Evolutionary conservation across 64 coral and sea anemone genomes (phyloP).

Genomic region (Montipora sp.): DNA sequence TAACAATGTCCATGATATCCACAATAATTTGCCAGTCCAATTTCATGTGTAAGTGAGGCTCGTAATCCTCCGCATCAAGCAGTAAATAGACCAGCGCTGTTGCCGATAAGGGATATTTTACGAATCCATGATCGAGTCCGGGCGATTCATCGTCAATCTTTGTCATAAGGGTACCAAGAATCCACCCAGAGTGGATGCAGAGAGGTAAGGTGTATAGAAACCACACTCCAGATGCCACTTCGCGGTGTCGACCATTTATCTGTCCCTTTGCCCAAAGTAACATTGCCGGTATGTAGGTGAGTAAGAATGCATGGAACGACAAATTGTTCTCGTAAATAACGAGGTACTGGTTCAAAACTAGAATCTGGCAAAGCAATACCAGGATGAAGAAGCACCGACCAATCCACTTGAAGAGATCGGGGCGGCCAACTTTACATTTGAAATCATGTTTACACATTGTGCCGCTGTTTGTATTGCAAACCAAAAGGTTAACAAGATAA

Average conservation of each 20-base stretch:
- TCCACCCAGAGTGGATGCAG: constrained; percentile 33
- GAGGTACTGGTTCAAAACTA: constrained; percentile 25
- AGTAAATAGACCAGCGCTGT: constrained; percentile 12
- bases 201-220: constrained; percentile 24
- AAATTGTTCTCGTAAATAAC: constrained; percentile 1
- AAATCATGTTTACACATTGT: constrained; percentile 43
- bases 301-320: constrained; percentile 30
- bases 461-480: background rate
- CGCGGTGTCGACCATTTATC: constrained; percentile 13
- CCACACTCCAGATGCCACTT: constrained; percentile 43
- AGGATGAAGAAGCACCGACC: constrained; percentile 21
- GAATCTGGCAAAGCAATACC: constrained; percentile 1
- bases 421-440: background rate
- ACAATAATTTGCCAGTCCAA: constrained; percentile 17
- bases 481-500: background rate
- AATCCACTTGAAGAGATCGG: constrained; percentile 28
- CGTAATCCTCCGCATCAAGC: constrained; percentile 1
- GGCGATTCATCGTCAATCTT: background rate
- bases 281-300: constrained; percentile 9
- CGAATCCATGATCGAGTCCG: constrained; percentile 15
- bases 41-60: constrained; percentile 12
- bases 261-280: constrained; percentile 41
- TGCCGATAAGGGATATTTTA: constrained; percentile 21
- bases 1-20: constrained; percentile 31
- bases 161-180: constrained; percentile 20